Conservation (phyloP, 2,113 vertebrate species). For the Glaucomys volans region DNA sequence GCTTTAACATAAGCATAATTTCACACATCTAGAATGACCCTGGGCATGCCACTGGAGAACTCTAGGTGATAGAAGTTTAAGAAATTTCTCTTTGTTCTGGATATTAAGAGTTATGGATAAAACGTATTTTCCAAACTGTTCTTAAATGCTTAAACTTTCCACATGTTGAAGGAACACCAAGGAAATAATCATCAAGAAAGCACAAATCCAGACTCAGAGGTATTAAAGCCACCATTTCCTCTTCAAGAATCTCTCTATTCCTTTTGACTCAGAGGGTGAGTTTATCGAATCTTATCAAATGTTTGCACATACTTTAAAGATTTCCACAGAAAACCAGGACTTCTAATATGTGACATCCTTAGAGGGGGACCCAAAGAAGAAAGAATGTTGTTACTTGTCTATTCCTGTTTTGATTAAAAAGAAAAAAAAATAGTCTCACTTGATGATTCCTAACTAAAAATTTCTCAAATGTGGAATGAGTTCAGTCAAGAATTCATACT, state of each 20-base stretch:
- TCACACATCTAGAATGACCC: background rate
- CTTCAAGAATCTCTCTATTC: background rate
- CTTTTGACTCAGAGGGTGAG: background rate
- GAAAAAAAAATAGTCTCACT: background rate
- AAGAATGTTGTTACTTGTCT: background rate
- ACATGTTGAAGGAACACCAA: background rate
- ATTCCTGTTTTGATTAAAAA: background rate
- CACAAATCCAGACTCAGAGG: background rate
- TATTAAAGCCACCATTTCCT: background rate
- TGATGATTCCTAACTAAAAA: background rate
- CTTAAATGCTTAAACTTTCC: background rate
- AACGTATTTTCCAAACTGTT: background rate
- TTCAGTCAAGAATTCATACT: background rate
- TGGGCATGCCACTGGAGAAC: background rate
- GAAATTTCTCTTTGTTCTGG: background rate
- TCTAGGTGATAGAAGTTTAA: background rate
- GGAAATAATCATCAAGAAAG: background rate
- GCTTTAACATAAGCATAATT: background rate
- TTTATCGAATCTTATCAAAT: background rate
- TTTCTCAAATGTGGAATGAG: background rate
- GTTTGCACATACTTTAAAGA: background rate
- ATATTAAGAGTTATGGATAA: background rate
- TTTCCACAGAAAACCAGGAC: background rate
- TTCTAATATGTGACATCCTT: background rate
- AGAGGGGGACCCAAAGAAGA: background rate